Evolutionary conservation across 1,140 invertebrate species (phyloP), one percentile per base, ranked within the genome.

Genomic region (Agrypnia vestita): DNA sequence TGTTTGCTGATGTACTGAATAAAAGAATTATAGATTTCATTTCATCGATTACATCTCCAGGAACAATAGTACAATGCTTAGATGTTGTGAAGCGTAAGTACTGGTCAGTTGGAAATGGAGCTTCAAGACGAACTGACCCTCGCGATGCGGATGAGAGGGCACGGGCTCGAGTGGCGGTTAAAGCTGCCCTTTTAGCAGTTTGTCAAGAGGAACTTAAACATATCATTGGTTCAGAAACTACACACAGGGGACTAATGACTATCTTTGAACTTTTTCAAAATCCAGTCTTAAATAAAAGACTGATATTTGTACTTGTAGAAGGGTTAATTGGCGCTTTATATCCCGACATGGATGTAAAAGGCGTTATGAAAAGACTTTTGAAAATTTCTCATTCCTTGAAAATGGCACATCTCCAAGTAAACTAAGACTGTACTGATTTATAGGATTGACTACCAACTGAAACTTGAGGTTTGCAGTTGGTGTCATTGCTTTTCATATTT

Each of bases 241-340:
- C 96, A 8, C 89, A 95, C 43, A 91, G 93, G 76, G 97, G 97
- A n/a, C 89, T 98, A 0, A 87, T 96, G n/a, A 94, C 94, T 46
- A 93, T 98, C 4, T 98, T 97, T 85, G 94, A 97, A 84, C 90
- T 98, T 82, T 94, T 97, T 84, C 97, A 98, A 90, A 92, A 94
- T 80, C 93, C 94, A 84, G 92, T 94, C 76, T 91, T 98, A 25
- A 99, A 99, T 88, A 92, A 93, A 84, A 91, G 97, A 84, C 90
- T 98, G 67, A 86, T 96, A 15, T 96, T 96, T 84, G 96, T 98
- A n/a, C 87, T 98, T 10, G 87, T 98, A 43, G 56, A 53, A 74
- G 78, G 71, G 4, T 73, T 79, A 25, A 19, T 73, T 51, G 47
- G 21, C 7, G 17, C 78, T 21, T 56, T 79, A 25, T 79, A 79